These are phyloP conservation scores for Eumerus sabulonum DNA, from an alignment of 2,888 invertebrate genomes.

Conservation along the genomic window DNA sequence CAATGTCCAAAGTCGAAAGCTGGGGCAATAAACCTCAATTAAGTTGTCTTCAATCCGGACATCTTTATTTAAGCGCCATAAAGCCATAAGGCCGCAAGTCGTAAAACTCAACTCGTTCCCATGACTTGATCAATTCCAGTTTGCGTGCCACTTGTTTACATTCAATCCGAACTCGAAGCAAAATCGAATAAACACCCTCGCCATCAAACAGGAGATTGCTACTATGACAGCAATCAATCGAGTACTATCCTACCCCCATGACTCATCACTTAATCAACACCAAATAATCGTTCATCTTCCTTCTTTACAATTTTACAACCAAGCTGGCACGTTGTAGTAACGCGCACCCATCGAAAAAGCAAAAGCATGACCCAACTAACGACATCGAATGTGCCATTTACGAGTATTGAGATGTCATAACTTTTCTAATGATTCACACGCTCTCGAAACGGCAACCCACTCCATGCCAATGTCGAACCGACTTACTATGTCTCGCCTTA, in stretches of 20 bases:
- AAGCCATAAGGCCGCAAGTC: too few relatives aligned
- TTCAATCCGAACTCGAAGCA: conserved; percentile 39
- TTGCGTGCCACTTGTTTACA: conserved; percentile 28
- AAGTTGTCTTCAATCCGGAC: conserved; percentile 10
- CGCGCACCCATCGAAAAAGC: conserved; percentile 5
- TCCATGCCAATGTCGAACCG: conserved; percentile 14
- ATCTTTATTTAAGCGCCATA: too few relatives aligned
- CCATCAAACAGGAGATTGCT: too few relatives aligned
- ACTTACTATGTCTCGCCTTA: conserved; percentile 16
- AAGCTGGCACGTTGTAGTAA: too few relatives aligned
- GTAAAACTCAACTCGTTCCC: too few relatives aligned
- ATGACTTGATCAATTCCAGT: too few relatives aligned
- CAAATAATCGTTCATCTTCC: conserved; percentile 37
- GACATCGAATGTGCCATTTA: conserved; percentile 63
- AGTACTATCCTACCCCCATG: conserved; percentile 60
- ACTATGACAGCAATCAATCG: background rate
- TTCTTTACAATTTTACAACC: conserved; percentile 54
- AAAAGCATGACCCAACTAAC: conserved; percentile 61
- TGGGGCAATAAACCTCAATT: conserved; percentile 3
- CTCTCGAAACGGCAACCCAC: conserved; percentile 59
- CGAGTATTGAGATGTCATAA: conserved; percentile 69
- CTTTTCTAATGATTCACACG: conserved; percentile 69
- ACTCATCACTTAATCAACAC: conserved; percentile 66
- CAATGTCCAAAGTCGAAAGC: too few relatives aligned
- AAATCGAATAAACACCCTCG: conserved; percentile 17